A percentile compares a stretch with the other conserved stretches of the same genome.
These are phyloP conservation scores for Teleiodes luculella DNA, from an alignment of 2,888 invertebrate genomes.

Conservation along the genomic window DNA sequence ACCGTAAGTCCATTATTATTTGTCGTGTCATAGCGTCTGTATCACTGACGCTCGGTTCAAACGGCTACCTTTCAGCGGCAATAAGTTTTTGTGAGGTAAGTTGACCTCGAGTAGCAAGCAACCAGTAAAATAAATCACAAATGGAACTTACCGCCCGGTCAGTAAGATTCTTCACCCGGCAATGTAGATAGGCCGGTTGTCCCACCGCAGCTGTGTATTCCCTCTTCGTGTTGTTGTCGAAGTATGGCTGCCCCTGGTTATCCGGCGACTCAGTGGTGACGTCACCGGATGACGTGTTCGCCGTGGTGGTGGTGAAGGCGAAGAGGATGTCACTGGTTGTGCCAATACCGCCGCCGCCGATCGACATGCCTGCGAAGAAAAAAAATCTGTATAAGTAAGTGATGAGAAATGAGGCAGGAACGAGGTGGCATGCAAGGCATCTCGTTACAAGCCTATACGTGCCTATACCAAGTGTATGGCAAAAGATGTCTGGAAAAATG, in stretches of 20 bases:
- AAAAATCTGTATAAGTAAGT: conserved; percentile 13
- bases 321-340: conserved; percentile 2
- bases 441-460: too few species aligned
- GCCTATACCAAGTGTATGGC: too few species aligned
- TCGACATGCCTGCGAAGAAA: conserved; percentile 48
- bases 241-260: conserved; percentile 89
- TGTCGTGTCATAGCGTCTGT: too few species aligned
- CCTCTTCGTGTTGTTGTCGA: conserved; percentile 89
- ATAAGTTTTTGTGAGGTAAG: too few species aligned
- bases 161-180: conserved; percentile 90
- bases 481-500: too few species aligned
- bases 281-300: conserved; percentile 34
- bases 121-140: background rate
- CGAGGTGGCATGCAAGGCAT: too few species aligned
- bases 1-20: too few species aligned
- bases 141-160: conserved; percentile 91
- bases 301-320: conserved; percentile 30
- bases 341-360: conserved; percentile 46
- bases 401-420: background rate
- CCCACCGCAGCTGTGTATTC: conserved; percentile 92
- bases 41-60: too few species aligned
- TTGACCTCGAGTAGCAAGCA: too few species aligned
- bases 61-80: too few species aligned
- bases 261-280: conserved; percentile 62
- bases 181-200: conserved; percentile 90